phyloP scores from a whole-genome alignment of 2,888 invertebrate genomes.

The Caenorhabditis angaria region DNA sequence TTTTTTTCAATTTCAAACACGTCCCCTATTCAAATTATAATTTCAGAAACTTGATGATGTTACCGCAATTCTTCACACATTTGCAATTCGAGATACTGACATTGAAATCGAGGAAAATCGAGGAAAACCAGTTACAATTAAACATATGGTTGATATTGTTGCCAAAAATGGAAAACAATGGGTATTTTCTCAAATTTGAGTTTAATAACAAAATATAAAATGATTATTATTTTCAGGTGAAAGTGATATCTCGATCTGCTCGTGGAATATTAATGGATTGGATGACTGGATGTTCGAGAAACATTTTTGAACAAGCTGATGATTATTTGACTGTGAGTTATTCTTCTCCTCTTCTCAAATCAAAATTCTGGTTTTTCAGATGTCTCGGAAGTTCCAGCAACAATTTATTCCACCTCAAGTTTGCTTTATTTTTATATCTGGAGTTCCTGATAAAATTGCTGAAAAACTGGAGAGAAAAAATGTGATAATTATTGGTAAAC shows the following conservation, averaged over 20 bases:
- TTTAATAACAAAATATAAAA: too few species aligned
- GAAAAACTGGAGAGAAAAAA: constrained; percentile 44
- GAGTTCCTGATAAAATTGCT: constrained; percentile 51
- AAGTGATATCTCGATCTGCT: constrained; percentile 51
- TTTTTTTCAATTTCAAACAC: background rate
- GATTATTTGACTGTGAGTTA: constrained; percentile 30
- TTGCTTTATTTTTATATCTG: constrained; percentile 49
- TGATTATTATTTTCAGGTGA: constrained; percentile 28
- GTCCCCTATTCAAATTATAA: background rate
- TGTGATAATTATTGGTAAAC: constrained; percentile 44
- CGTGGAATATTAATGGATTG: constrained; percentile 49
- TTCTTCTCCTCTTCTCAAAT: background rate
- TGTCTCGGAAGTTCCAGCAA: constrained; percentile 37
- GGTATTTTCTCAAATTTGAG: constrained; percentile 17
- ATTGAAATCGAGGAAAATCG: constrained; percentile 15
- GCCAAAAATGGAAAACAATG: constrained; percentile 42
- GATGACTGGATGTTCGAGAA: constrained; percentile 35
- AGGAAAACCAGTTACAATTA: constrained; percentile 11
- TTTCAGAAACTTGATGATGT: constrained; percentile 19
- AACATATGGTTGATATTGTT: constrained; percentile 54
- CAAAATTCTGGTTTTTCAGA: constrained; percentile 17
- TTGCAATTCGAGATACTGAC: constrained; percentile 24
- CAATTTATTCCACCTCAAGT: constrained; percentile 37
- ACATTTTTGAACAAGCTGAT: constrained; percentile 43
- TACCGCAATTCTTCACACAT: constrained; percentile 38